Evolutionary conservation across 2,797 vertebrate species (phyloP).

Genomic region (Pipistrellus kuhlii): DNA sequence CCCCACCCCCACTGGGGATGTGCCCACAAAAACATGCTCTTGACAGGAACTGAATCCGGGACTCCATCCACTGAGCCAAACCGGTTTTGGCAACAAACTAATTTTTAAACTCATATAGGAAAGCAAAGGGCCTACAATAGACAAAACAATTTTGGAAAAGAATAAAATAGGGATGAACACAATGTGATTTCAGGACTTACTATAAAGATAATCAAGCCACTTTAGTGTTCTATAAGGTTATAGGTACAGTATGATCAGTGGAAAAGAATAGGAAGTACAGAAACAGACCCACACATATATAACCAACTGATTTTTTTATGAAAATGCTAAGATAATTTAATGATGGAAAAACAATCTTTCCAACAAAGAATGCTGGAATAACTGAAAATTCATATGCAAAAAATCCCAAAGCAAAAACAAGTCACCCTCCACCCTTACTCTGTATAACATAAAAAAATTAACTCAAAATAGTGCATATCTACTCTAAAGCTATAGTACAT

Average conservation of each 20-base stretch:
- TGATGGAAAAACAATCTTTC: background rate
- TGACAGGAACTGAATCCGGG: too few species aligned
- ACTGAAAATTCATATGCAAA: background rate
- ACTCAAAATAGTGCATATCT: background rate
- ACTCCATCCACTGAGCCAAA: too few species aligned
- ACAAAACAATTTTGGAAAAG: constrained; percentile 6
- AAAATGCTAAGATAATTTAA: background rate
- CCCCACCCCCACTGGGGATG: too few species aligned
- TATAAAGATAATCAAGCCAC: background rate
- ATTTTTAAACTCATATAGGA: constrained; percentile 11
- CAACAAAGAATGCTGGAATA: background rate
- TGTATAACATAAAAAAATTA: background rate
- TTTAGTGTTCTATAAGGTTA: background rate
- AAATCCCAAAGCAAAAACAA: background rate
- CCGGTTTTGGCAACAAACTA: too few species aligned
- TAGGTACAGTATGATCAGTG: background rate
- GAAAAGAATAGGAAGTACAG: background rate
- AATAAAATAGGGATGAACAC: background rate
- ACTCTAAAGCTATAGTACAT: background rate
- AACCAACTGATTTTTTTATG: constrained; percentile 9
- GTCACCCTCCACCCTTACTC: background rate
- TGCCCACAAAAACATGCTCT: too few species aligned
- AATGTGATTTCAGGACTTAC: constrained; percentile 25
- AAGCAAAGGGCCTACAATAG: background rate
- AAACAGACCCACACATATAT: background rate